Base-by-base conservation (phyloP, 2,113 vertebrate species). In the Genyomyrus donnyi region DNA sequence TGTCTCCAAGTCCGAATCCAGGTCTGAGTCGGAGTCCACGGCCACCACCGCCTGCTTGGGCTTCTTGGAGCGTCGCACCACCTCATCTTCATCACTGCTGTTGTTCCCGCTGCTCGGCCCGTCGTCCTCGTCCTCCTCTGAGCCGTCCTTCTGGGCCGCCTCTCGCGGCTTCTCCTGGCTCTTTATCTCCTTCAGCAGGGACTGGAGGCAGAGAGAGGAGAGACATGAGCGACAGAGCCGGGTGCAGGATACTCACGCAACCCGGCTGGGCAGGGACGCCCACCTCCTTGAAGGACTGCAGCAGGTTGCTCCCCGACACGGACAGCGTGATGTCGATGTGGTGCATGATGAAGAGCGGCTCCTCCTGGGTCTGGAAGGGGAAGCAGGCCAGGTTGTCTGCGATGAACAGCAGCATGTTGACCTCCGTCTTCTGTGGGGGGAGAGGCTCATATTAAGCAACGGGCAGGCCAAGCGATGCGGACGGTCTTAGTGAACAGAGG, bases 281-380 rank as follows among this genome's bases (percentile, higher is more conserved):
- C 95, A 99, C 98, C 97, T 99, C 98, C 96, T 97, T 99, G 95
- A 99, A 99, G 86, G 97, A 98, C 96, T 99, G 98, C 88, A 99
- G 96, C 89, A 99, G 94, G 93, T 99, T 99, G 95, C 98, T 99
- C 91, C 98, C 98, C 91, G 98, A 99, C 93, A 99, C 98, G 21
- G 98, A 99, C 66, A 99, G 95, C 5, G 97, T 99, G 91, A 99
- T 99, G 94, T 99, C 98, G 95, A 99, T 99, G 92, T 99, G 98
- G 95, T 99, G 98, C 98, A 99, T 99, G 94, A 99, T 99, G 95
- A 99, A 99, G 91, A 99, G 96, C 46, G 98, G 98, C 94, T 99
- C 98, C 93, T 99, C 98, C 93, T 99, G 98, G 91, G 96, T 97
- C 95, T 99, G 98, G 87, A 96, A 99, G 31, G 98, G 98, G 95